Evolutionary conservation across 1,140 invertebrate species (phyloP), one percentile per base, ranked within the genome.

Genomic region (Lepidurus apus): DNA sequence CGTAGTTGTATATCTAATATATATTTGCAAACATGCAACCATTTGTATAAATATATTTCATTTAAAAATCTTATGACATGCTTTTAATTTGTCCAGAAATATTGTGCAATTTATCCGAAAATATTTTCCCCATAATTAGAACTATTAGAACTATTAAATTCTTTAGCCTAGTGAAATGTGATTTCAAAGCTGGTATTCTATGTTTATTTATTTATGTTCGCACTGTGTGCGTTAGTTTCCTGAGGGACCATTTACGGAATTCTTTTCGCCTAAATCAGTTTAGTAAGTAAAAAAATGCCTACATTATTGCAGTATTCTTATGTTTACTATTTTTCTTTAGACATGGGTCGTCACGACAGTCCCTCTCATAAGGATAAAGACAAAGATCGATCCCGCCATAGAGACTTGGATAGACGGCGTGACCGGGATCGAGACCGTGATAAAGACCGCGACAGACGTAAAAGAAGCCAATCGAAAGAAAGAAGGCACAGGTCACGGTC

Each of bases 371-470:
- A 74, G 24, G 78, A 44, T 21, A 78, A 74, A 74, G 45, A 78
- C n/a, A 78, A 75, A 42, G 76, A 77, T 47, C 65, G 80, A 43
- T 53, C 78, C 45, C 79, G 80, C 43, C 77, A 81, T 21, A 75
- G 74, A 26, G 53, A 75, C 74, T 75, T 74, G 65, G 79, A 77
- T 7, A 65, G 44, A 43, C 77, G 77, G 43, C 78, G 78, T 34
- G 76, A 74, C 13, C 73, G 79, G 42, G 81, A 78, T 13, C 34
- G 76, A 6, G 43, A 73, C 77, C 79, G 45, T 44, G 78, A n/a
- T 43, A 78, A 81, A 24, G 79, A 82, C 73, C 79, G 82, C 21
- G 80, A 81, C 6, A 75, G 78, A 47, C 79, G 79, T 73, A 47
- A 80, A 3, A 45, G 76, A 2, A 80, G 82, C 47, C 77, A 75